A percentile compares a stretch with the other conserved stretches of the same genome.
Conservation (phyloP, 2,888 invertebrate genomes). For the Chaitophorus viminalis region DNA sequence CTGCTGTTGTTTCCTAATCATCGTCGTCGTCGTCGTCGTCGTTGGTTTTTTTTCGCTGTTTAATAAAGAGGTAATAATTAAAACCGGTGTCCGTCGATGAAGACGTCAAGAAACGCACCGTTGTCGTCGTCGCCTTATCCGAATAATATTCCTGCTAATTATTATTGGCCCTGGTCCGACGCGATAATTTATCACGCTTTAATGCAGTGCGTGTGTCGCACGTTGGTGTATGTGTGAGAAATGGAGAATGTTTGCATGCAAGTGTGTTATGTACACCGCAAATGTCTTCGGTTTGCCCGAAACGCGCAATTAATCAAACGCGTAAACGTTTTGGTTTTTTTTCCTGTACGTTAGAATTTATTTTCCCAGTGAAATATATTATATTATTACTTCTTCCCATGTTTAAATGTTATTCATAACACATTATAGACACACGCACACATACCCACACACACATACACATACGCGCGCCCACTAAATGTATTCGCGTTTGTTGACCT, state of each 20-base stretch:
- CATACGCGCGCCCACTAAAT: background rate
- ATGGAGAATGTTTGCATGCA: too few relatives aligned
- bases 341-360: background rate
- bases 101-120: constrained; percentile 7
- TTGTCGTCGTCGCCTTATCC: background rate
- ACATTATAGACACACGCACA: background rate
- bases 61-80: background rate
- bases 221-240: too few relatives aligned
- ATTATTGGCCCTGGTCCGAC: background rate
- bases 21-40: background rate
- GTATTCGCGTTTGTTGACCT: constrained; percentile 16
- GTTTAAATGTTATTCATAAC: background rate
- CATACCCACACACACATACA: background rate
- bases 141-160: background rate
- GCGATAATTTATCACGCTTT: constrained; percentile 4
- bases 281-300: background rate
- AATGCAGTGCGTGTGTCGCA: background rate
- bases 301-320: background rate
- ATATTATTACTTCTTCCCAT: background rate
- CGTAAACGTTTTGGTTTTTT: background rate
- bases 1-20: background rate
- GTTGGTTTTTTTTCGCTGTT: background rate
- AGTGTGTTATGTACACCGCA: background rate
- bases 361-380: background rate
- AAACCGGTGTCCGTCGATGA: constrained; percentile 14